Base-by-base conservation (phyloP, 2,797 vertebrate genomes). In the Yasuhikotakia modesta region DNA sequence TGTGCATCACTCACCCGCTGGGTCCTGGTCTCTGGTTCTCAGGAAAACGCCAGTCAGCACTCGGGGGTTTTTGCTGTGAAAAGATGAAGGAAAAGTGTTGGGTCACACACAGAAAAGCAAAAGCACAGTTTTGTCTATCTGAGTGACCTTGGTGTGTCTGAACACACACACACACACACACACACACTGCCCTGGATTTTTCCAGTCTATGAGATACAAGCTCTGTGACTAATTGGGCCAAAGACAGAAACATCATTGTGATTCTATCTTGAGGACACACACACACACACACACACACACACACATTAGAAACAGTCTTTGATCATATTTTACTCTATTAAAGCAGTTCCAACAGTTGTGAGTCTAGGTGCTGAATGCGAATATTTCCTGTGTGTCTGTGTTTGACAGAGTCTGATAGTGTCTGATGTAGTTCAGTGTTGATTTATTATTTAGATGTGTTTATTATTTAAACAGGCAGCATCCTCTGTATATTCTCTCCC, bases 31-130 rank as follows among this genome's bases (percentile, higher is more conserved):
- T 95, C 91, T 95, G 96, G 87, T 96, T 95, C 92, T 98, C 97
- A 85, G 95, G 96, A 88, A 99, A 98, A 84, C 96, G 97, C 98
- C 98, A 99, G 88, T 99, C 98, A 76, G 95, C 94, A 88, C 96
- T 96, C 78, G 98, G 96, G n/a, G 97, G 97, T 88, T 96, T 97
- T 96, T 99, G 97, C 97, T 99, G 95, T 85, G n/a, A 88, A 91
- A 87, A 90, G 50, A 86, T 68, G 76, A 46, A 82, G 70, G 32
- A 58, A 79, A 8, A 77, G 10, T 52, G 68, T 60, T 39, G 65
- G 19, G 64, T 48, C 16, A 66, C 52, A 58, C 46, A 64, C 48
- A 76, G 11, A 46, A 53, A 68, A 73, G 35, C n/a, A 57, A 45
- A 10, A 66, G n/a, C 17, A 48, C 39, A 19, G 17, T 63, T 46